Percentiles rank a stretch among this genome's conserved stretches.
phyloP scores from a whole-genome alignment of 2,113 vertebrate species.

The Butorides virescens region DNA sequence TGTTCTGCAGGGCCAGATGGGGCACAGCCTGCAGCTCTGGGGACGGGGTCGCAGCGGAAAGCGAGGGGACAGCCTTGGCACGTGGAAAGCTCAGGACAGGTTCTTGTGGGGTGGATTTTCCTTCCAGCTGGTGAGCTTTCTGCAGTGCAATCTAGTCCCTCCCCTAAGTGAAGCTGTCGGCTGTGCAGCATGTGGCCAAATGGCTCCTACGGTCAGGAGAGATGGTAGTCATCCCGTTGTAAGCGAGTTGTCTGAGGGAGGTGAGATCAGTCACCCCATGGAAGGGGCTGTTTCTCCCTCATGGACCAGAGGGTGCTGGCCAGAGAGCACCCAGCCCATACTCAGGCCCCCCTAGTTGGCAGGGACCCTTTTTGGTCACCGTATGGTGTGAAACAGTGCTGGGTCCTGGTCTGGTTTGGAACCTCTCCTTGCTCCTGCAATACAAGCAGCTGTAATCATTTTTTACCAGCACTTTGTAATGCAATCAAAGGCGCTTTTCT shows the following conservation, averaged over 20 bases:
- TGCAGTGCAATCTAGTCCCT: background rate
- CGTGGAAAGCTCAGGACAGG: background rate
- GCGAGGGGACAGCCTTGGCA: background rate
- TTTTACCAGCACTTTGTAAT: background rate
- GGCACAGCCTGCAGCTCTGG: background rate
- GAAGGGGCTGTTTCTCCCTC: background rate
- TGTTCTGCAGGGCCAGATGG: background rate
- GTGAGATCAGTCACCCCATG: background rate
- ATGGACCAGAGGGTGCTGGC: background rate
- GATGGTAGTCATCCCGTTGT: fast-evolving
- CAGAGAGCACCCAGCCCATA: background rate
- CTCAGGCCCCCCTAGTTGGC: background rate
- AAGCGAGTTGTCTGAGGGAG: fast-evolving
- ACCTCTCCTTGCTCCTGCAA: background rate
- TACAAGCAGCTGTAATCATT: background rate
- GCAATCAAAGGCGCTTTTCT: constrained; percentile 23
- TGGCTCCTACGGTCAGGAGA: background rate
- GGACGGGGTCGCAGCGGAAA: fast-evolving
- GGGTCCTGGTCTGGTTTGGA: background rate
- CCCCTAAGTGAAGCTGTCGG: background rate
- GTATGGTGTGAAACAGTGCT: fast-evolving
- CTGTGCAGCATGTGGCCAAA: background rate
- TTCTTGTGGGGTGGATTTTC: background rate
- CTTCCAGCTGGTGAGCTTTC: background rate
- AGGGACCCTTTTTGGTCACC: background rate